These are phyloP conservation scores for Suncus etruscus DNA, from an alignment of 2,113 vertebrate species.

Conservation along the genomic window DNA sequence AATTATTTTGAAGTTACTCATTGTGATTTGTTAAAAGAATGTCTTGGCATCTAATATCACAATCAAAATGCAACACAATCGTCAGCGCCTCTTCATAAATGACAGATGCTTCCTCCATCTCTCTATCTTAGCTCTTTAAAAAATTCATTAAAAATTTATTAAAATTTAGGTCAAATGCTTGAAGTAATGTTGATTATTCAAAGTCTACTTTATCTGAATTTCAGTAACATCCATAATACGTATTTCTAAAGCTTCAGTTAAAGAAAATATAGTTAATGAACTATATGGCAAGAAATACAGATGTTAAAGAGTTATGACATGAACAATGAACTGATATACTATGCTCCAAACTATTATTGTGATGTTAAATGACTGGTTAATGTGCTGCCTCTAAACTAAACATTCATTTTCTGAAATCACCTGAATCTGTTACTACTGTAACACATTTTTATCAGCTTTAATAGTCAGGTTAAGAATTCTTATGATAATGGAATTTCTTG, in stretches of 20 bases:
- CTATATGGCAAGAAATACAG: not conserved
- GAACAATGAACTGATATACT: conserved; percentile 15
- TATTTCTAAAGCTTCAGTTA: not conserved
- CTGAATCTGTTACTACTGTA: conserved; percentile 16
- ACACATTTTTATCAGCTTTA: conserved; percentile 57
- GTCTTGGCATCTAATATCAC: too few relatives aligned
- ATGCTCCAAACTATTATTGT: conserved; percentile 21
- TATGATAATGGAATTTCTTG: not conserved
- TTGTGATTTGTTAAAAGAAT: too few relatives aligned
- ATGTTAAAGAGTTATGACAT: conserved; percentile 16
- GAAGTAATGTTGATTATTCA: too few relatives aligned
- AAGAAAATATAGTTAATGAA: not conserved
- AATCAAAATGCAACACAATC: too few relatives aligned
- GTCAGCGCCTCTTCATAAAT: too few relatives aligned
- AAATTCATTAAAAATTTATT: too few relatives aligned
- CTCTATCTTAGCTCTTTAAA: too few relatives aligned
- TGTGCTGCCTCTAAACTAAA: not conserved
- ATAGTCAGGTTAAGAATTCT: not conserved
- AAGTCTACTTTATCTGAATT: too few relatives aligned
- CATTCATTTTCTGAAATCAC: conserved; percentile 29
- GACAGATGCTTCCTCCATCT: too few relatives aligned
- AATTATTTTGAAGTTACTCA: too few relatives aligned
- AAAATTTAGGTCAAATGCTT: too few relatives aligned
- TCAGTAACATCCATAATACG: too few relatives aligned
- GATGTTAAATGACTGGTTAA: conserved; percentile 36